phyloP scores from a whole-genome alignment of 1,140 invertebrate genomes.

The Stratiolaelaps scimitus region DNA sequence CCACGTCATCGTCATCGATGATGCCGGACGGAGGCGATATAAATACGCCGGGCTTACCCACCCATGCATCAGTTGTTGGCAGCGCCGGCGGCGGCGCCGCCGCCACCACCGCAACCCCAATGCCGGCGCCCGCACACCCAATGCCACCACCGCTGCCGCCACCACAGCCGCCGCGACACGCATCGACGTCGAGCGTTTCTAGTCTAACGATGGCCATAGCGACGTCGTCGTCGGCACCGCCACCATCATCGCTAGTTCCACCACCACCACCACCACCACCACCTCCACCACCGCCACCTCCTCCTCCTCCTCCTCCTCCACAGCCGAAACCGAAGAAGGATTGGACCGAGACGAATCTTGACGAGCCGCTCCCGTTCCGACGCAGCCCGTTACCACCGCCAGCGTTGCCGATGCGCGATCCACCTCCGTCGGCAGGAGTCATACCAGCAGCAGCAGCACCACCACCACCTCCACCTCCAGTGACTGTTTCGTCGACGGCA shows the following conservation, averaged over 20 bases:
- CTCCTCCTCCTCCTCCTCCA: constrained; percentile 8
- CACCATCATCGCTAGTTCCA: background rate
- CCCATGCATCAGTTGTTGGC: background rate
- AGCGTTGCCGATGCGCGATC: background rate
- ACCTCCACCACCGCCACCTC: constrained; percentile 6
- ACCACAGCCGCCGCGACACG: background rate
- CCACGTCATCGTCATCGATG: background rate
- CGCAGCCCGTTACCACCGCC: constrained; percentile 17
- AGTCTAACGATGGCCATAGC: background rate
- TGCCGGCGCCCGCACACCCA: constrained; percentile 21
- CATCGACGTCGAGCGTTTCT: constrained; percentile 7
- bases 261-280: background rate
- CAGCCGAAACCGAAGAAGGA: constrained; percentile 20
- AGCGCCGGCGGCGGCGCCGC: background rate
- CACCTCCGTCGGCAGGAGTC: background rate
- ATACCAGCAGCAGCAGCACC: background rate
- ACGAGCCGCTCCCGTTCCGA: constrained; percentile 17
- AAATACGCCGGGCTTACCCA: constrained; percentile 31
- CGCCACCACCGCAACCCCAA: constrained; percentile 32
- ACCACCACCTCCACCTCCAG: constrained; percentile 25
- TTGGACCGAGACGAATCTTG: constrained; percentile 28
- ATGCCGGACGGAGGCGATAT: background rate
- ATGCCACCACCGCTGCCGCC: constrained; percentile 29
- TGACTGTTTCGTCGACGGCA: background rate
- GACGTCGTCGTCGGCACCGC: too few species aligned